Evolutionary conservation across 2,113 vertebrate species (phyloP).

Genomic region (Beaufortia kweichowensis): DNA sequence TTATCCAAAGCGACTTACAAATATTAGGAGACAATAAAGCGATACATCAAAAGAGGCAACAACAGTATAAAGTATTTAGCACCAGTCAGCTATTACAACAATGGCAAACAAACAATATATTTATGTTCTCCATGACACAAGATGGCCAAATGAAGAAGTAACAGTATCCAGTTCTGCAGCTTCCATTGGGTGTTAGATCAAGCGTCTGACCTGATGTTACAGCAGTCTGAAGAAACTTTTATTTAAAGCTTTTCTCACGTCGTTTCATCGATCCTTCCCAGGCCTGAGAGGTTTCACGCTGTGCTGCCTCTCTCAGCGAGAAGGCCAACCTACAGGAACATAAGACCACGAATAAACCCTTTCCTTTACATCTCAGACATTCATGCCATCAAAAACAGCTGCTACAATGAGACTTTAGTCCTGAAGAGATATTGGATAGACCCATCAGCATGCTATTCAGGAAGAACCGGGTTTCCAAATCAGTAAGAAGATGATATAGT

Average conservation of each 20-base stretch:
- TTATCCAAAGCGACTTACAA: too few species aligned
- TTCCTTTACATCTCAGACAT: constrained; percentile 23
- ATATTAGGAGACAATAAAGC: too few species aligned
- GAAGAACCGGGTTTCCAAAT: neutral
- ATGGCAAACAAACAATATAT: constrained; percentile 16
- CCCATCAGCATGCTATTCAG: constrained; percentile 7
- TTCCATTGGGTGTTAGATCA: constrained; percentile 34
- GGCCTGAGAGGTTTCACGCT: constrained; percentile 44
- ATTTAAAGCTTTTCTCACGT: constrained; percentile 51
- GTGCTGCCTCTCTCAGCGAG: constrained; percentile 46
- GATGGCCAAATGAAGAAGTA: constrained; percentile 21
- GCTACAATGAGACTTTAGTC: neutral
- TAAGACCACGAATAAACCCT: constrained; percentile 8
- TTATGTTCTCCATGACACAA: neutral
- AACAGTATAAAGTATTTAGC: too few species aligned
- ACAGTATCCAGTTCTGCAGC: neutral
- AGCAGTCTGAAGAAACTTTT: constrained; percentile 35
- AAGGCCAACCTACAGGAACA: constrained; percentile 39
- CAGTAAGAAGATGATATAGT: neutral
- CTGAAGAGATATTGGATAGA: neutral
- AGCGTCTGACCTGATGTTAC: constrained; percentile 32
- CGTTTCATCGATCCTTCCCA: constrained; percentile 59
- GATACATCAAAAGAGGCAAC: too few species aligned
- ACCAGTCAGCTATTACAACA: constrained; percentile 20
- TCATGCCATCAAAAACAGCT: neutral